Conservation (phyloP, 2,797 vertebrate species). For the Phataginus tetradactyla region DNA sequence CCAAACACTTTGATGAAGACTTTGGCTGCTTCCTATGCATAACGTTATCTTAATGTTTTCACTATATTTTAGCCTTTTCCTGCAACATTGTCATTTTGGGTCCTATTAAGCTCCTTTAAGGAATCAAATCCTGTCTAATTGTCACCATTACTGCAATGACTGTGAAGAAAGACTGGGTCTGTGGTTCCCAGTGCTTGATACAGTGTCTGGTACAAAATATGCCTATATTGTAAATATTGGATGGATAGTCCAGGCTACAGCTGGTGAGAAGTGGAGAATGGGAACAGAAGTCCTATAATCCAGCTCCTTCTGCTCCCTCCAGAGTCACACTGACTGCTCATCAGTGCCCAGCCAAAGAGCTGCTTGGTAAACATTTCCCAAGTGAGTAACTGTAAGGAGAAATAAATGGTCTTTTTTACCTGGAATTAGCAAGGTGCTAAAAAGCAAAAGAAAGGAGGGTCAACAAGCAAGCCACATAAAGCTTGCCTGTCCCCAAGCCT, state of each 20-base stretch:
- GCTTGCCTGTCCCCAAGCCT: neutral
- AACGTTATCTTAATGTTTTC: neutral
- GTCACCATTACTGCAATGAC: neutral
- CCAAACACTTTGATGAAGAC: neutral
- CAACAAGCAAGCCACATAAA: neutral
- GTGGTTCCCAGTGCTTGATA: neutral
- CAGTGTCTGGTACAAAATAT: neutral
- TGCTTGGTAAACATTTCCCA: neutral
- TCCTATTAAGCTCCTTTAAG: neutral
- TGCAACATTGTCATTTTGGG: neutral
- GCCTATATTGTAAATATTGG: neutral
- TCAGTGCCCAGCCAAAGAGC: neutral
- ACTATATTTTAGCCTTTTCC: neutral
- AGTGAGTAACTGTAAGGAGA: neutral
- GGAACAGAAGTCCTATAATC: too few relatives aligned
- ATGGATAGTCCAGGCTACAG: neutral
- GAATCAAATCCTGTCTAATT: neutral
- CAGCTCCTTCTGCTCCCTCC: neutral
- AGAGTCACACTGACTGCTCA: neutral
- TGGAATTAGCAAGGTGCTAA: neutral
- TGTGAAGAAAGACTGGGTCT: neutral
- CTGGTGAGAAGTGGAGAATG: neutral
- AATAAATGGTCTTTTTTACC: neutral
- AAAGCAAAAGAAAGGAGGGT: neutral
- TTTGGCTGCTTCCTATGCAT: neutral